Percentiles rank a stretch among this genome's conserved stretches.
These are phyloP conservation scores for Anableps anableps DNA, from an alignment of 2,797 vertebrate genomes.

Conservation along the genomic window DNA sequence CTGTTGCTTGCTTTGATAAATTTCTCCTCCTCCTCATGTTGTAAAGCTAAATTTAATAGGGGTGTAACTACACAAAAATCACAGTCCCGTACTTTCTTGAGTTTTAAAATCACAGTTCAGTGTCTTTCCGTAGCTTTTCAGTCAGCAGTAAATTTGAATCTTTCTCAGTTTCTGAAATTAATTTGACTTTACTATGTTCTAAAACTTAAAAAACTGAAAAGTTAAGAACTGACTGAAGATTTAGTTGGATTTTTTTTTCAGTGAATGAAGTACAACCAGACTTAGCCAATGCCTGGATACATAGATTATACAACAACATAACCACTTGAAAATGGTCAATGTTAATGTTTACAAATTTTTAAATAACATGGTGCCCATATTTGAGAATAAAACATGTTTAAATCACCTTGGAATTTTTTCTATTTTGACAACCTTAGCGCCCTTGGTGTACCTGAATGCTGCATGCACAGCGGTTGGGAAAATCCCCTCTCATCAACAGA, in stretches of 20 bases:
- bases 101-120: neutral
- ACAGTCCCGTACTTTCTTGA: neutral
- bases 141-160: neutral
- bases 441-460: neutral
- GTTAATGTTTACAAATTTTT: neutral
- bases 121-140: neutral
- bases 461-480: neutral
- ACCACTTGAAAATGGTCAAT: neutral
- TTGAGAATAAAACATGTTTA: neutral
- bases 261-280: neutral
- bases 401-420: neutral
- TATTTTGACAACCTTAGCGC: neutral
- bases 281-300: neutral
- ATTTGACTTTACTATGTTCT: neutral
- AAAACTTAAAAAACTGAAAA: neutral
- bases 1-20: neutral
- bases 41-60: neutral
- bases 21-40: neutral
- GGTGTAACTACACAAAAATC: neutral
- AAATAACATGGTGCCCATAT: neutral
- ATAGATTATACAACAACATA: neutral
- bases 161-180: neutral
- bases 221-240: neutral
- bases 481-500: neutral
- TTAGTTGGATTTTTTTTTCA: neutral